Conservation (phyloP, 2,888 invertebrate species). For the Rhyacophila evoluta region DNA sequence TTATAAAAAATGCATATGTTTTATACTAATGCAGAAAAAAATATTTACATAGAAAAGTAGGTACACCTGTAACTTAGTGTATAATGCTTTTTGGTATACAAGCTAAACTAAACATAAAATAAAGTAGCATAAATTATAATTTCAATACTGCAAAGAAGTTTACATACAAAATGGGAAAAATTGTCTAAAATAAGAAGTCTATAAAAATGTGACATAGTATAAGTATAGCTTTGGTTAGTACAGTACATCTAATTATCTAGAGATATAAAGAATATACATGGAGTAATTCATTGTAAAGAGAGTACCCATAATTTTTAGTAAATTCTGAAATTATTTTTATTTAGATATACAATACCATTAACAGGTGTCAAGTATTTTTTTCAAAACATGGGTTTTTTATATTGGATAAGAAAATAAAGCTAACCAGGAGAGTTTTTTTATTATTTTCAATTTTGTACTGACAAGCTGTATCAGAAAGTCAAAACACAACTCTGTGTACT, state of each 20-base stretch:
- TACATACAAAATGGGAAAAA: neutral
- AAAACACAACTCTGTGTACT: too few species aligned
- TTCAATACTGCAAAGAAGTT: neutral
- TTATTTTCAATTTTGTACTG: too few species aligned
- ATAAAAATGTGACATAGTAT: neutral
- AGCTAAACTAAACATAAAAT: neutral
- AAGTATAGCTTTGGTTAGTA: constrained; percentile 11
- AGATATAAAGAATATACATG: neutral
- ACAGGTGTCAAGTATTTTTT: too few species aligned
- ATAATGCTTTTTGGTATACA: constrained; percentile 5
- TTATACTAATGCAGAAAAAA: neutral
- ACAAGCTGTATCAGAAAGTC: too few species aligned
- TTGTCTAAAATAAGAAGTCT: neutral
- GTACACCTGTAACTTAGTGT: neutral
- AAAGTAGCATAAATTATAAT: neutral
- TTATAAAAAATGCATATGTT: neutral
- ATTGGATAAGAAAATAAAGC: too few species aligned
- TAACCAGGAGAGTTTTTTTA: too few species aligned
- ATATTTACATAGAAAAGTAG: too few species aligned
- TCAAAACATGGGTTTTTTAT: too few species aligned
- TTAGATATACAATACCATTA: too few species aligned
- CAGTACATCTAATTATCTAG: neutral
- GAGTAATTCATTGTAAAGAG: neutral
- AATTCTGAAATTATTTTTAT: too few species aligned
- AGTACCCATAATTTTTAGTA: neutral